Conservation (phyloP, 2,888 invertebrate species). For the Drosophila dives region DNA sequence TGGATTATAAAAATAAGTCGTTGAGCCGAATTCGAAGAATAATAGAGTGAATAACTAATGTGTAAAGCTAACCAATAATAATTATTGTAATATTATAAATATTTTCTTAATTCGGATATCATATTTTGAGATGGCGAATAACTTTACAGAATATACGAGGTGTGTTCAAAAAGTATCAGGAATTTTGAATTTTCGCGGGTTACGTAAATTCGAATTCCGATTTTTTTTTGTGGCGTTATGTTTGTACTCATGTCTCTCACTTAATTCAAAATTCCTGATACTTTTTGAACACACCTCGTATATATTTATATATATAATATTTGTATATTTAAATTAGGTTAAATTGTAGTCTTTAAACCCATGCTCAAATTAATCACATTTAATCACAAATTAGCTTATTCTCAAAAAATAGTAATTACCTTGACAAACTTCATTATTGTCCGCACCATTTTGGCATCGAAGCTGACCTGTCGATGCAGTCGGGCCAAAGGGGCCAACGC, state of each 20-base stretch:
- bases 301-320: neutral
- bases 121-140: neutral
- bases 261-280: too few species aligned
- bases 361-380: neutral
- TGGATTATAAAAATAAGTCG: too few species aligned
- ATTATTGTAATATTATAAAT: neutral
- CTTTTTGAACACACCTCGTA: too few species aligned
- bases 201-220: too few species aligned
- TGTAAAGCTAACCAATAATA: neutral
- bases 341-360: neutral
- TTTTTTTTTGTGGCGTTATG: too few species aligned
- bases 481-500: slow-evolving; percentile 89
- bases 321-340: neutral
- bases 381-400: neutral
- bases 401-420: slow-evolving; percentile 51
- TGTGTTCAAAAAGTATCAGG: too few species aligned
- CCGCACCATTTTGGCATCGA: slow-evolving; percentile 62
- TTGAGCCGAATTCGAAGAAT: too few species aligned
- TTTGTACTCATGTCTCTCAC: too few species aligned
- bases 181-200: too few species aligned
- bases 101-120: neutral
- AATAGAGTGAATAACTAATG: neutral
- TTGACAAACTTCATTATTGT: slow-evolving; percentile 75
- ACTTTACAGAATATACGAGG: neutral
- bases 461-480: slow-evolving; percentile 73